phyloP scores from a whole-genome alignment of 2,113 vertebrate species.

The Manacus vitellinus region DNA sequence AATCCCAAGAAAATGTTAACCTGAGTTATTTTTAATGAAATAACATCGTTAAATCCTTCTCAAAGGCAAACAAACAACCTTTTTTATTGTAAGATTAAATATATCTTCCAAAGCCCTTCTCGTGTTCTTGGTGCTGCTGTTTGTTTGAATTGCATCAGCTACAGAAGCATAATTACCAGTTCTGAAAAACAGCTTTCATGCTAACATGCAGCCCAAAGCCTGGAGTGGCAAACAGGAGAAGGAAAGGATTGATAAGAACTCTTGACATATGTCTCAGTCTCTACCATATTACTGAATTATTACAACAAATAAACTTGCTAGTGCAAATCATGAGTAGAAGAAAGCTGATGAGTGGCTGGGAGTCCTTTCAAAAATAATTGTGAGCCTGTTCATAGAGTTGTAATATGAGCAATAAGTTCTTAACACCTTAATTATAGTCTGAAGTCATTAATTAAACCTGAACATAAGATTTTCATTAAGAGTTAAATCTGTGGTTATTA shows the following conservation, averaged over 20 bases:
- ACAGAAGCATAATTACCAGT: neutral
- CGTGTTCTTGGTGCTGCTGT: neutral
- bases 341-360: neutral
- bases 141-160: neutral
- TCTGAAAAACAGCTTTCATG: neutral
- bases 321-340: neutral
- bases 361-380: neutral
- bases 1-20: neutral
- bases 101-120: neutral
- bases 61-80: neutral
- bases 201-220: neutral
- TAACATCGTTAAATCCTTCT: neutral
- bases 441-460: neutral
- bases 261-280: rapidly evolving
- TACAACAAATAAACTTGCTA: neutral
- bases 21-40: neutral
- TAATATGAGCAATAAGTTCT: neutral
- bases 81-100: neutral
- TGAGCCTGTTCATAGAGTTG: neutral
- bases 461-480: neutral
- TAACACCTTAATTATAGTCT: neutral
- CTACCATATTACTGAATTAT: neutral
- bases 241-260: neutral
- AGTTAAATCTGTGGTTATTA: neutral
- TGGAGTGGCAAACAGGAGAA: neutral